A percentile compares a stretch with the other conserved stretches of the same genome.
phyloP scores from a whole-genome alignment of 2,113 vertebrate genomes.

The Narcine bancroftii region DNA sequence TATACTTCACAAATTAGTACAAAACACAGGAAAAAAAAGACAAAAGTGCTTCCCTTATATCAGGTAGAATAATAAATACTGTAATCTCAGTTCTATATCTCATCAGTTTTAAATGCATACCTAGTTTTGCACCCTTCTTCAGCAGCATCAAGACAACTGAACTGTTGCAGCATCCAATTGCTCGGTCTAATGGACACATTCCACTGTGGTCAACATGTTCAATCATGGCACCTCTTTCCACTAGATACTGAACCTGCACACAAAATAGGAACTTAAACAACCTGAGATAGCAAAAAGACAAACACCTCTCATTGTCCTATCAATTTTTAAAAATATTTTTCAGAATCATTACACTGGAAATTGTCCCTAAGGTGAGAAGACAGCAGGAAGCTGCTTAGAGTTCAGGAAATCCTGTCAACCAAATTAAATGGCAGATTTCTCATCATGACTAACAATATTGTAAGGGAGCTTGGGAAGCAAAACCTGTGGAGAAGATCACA shows the following conservation, averaged over 20 bases:
- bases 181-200: slow-evolving; percentile 93
- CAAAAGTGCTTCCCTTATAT: background rate
- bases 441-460: no score
- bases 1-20: background rate
- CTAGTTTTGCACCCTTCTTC: slow-evolving; percentile 90
- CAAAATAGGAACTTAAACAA: background rate
- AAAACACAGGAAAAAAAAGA: background rate
- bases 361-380: no score
- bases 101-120: slow-evolving; percentile 51
- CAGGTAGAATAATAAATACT: background rate
- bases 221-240: slow-evolving; percentile 89
- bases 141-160: slow-evolving; percentile 83
- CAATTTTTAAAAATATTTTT: background rate
- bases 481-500: no score
- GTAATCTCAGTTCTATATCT: background rate
- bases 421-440: no score
- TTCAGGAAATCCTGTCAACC: no score
- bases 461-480: no score
- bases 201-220: slow-evolving; percentile 93
- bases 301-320: background rate
- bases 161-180: slow-evolving; percentile 89
- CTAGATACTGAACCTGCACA: slow-evolving; percentile 83
- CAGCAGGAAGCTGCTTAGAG: no score
- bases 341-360: background rate
- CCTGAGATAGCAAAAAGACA: background rate